phyloP scores from a whole-genome alignment of 2,113 vertebrate species.

The Pitta sordida region DNA sequence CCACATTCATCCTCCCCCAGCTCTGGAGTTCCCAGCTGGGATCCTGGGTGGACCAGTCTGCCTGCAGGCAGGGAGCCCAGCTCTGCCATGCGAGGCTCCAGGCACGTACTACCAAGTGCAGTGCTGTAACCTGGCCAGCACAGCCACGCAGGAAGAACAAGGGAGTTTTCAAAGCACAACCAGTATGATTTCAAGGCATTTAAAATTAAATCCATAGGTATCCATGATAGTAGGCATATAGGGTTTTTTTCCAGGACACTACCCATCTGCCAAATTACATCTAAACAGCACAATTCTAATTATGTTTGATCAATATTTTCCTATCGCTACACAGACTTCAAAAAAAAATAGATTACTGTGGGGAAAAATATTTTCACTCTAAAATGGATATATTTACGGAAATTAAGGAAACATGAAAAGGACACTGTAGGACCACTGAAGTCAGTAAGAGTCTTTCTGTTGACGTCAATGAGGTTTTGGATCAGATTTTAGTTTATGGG shows the following conservation, averaged over 20 bases:
- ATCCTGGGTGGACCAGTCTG: neutral
- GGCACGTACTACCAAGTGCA: neutral
- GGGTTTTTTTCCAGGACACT: neutral
- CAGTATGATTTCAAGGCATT: neutral
- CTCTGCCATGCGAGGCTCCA: accelerated
- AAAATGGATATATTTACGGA: neutral
- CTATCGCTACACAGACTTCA: neutral
- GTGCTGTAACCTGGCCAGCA: accelerated
- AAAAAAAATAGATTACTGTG: neutral
- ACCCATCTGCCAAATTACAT: neutral
- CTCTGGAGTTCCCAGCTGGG: neutral
- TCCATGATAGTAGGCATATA: neutral
- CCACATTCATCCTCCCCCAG: neutral
- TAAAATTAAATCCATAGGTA: neutral
- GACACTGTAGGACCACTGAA: neutral
- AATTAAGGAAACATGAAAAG: neutral
- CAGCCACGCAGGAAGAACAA: neutral
- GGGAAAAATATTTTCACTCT: neutral
- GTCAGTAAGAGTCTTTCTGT: neutral
- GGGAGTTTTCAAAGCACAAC: neutral
- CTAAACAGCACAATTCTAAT: neutral
- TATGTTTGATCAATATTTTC: neutral
- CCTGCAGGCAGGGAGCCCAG: neutral
- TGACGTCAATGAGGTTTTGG: conserved; percentile 59
- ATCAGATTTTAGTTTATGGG: conserved; percentile 2